Evolutionary conservation across 1,140 invertebrate genomes (phyloP).

Genomic region (Zaprionus taronus): DNA sequence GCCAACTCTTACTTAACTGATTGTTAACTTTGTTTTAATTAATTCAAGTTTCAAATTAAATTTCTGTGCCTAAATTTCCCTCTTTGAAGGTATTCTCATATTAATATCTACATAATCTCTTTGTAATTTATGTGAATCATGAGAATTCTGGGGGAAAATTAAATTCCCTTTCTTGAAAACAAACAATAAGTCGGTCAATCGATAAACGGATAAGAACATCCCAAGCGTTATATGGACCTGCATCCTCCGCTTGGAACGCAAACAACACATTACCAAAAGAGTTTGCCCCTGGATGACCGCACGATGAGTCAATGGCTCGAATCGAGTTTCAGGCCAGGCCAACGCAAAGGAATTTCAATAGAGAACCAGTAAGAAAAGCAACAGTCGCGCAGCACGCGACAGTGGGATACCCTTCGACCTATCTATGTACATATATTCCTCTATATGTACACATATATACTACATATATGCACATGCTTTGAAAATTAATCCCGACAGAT

Average conservation of each 20-base stretch:
- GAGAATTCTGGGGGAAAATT: constrained; percentile 34
- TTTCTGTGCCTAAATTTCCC: neutral
- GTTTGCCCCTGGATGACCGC: constrained; percentile 56
- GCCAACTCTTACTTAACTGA: neutral
- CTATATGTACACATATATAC: too few relatives aligned
- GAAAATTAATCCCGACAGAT: too few relatives aligned
- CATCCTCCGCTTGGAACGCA: constrained; percentile 27
- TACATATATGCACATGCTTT: too few relatives aligned
- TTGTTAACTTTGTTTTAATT: neutral
- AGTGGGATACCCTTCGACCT: too few relatives aligned
- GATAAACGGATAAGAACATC: constrained; percentile 64
- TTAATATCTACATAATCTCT: constrained; percentile 45
- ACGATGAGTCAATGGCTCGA: constrained; percentile 57
- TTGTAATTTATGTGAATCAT: constrained; percentile 44
- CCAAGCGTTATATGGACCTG: constrained; percentile 41
- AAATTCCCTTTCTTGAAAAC: constrained; percentile 44
- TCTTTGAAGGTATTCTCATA: neutral
- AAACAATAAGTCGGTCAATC: constrained; percentile 67
- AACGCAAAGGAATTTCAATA: constrained; percentile 4
- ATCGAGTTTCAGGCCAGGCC: constrained; percentile 19
- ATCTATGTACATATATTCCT: too few relatives aligned
- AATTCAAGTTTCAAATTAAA: neutral
- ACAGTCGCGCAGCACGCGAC: too few relatives aligned
- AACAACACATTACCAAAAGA: constrained; percentile 55
- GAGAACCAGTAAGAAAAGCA: too few relatives aligned